These are phyloP conservation scores for Serinus canaria DNA, from an alignment of 2,113 vertebrate genomes.

Conservation along the genomic window DNA sequence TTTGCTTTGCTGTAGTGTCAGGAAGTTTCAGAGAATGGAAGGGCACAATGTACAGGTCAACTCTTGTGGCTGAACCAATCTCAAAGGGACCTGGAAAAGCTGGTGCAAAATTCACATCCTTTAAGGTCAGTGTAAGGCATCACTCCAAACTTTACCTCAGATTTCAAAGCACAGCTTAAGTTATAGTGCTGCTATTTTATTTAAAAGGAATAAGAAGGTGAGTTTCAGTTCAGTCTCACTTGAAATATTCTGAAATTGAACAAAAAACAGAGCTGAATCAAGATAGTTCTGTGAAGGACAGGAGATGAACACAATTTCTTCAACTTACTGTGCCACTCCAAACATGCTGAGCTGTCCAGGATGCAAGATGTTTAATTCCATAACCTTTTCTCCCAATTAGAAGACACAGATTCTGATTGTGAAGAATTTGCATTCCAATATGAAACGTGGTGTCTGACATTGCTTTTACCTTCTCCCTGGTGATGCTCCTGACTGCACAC, in stretches of 20 bases:
- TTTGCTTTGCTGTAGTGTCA: neutral
- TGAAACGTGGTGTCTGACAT: neutral
- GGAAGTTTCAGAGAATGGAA: neutral
- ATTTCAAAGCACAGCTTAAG: neutral
- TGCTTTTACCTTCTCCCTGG: conserved; percentile 16
- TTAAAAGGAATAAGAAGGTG: neutral
- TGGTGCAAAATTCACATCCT: neutral
- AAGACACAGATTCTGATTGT: neutral
- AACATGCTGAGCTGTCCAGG: conserved; percentile 25
- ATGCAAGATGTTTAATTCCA: neutral
- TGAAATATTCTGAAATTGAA: neutral
- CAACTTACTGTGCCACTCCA: neutral
- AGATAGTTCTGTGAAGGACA: neutral
- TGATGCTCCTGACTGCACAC: neutral
- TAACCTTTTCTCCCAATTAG: conserved; percentile 31
- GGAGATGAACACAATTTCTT: neutral
- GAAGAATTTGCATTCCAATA: conserved; percentile 29
- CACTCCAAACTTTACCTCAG: neutral
- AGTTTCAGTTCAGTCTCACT: neutral
- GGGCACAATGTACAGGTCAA: neutral
- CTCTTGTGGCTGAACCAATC: neutral
- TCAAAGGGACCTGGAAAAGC: neutral
- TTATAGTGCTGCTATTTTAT: neutral
- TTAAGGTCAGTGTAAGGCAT: neutral
- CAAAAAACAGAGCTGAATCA: neutral